Evolutionary conservation across 1,140 invertebrate genomes (phyloP), one percentile per base, ranked within the genome.

Genomic region (Apis dorsata): DNA sequence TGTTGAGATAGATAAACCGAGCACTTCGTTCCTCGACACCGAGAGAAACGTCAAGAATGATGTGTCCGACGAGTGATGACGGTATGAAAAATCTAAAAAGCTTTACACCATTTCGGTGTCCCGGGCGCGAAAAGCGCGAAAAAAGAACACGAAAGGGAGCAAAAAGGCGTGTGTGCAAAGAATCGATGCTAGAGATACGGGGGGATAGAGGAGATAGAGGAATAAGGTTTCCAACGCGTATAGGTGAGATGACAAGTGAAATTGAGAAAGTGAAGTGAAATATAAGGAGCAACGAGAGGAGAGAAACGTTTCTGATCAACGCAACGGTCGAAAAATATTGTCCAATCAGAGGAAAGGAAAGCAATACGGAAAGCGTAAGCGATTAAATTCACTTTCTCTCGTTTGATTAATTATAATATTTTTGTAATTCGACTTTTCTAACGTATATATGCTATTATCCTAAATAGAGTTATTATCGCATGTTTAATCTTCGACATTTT

Each of bases 61-160:
- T 79, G 62, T 60, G 65, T 65, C 13, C 24, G 65, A 62, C 59
- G 68, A 75, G 73, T 75, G 85, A 44, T 28, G 79, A 77, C 70
- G 79, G 79, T 72, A 86, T 75, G 85, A 80, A 82, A 86, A 83
- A 74, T 83, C 80, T 80, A 59, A 68, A 83, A 82, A 86, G 85
- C 85, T 83, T 86, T 62, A 69, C 66, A 76, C 85, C 79, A 72
- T 86, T 82, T 49, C 78, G 76, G 68, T 85, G 84, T 86, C 83
- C 79, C 77, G 60, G 17, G 66, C 21, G 28, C n/a, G 59, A 15
- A 44, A 44, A 44, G 0, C n/a, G 51, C 66, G n/a, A 28, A 34
- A 13, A 7, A 71, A 12, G 34, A 34, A 34, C 34, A 34, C 34
- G 34, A 34, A 17, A 21, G 9, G 66, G 28, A 49, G 10, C 44